Percentiles rank a stretch among this genome's conserved stretches.
phyloP scores from a whole-genome alignment of 2,113 vertebrate genomes.

The Grallaria varia region DNA sequence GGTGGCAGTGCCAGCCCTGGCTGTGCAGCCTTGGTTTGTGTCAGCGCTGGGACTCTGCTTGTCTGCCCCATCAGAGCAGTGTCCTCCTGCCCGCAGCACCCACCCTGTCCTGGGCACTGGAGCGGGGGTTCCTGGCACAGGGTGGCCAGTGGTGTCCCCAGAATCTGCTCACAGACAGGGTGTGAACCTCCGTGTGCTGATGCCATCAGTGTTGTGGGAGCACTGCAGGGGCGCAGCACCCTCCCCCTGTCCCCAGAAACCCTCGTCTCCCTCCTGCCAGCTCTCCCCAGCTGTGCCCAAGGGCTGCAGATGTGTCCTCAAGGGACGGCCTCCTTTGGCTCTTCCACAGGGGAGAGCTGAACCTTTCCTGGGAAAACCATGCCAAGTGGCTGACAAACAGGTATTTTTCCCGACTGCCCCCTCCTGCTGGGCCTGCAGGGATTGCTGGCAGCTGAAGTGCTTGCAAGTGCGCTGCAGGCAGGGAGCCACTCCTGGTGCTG shows the following conservation, averaged over 20 bases:
- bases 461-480: not conserved
- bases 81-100: not conserved
- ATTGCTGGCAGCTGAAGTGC: not conserved
- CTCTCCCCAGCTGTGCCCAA: not conserved
- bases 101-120: not conserved
- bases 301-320: not conserved
- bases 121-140: fast-evolving
- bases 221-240: not conserved
- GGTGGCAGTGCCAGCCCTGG: not conserved
- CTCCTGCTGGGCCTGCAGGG: fast-evolving
- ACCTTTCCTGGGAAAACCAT: not conserved
- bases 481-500: not conserved
- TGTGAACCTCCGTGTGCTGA: fast-evolving
- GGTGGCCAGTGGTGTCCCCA: not conserved
- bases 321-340: not conserved
- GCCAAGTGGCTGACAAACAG: not conserved
- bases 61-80: fast-evolving
- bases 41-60: not conserved
- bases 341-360: fast-evolving
- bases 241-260: not conserved
- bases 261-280: not conserved
- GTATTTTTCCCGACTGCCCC: not conserved
- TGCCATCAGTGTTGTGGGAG: fast-evolving
- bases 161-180: fast-evolving
- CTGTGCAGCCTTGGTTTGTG: not conserved